Conservation (phyloP, 2,113 vertebrate genomes). For the Gadus macrocephalus region DNA sequence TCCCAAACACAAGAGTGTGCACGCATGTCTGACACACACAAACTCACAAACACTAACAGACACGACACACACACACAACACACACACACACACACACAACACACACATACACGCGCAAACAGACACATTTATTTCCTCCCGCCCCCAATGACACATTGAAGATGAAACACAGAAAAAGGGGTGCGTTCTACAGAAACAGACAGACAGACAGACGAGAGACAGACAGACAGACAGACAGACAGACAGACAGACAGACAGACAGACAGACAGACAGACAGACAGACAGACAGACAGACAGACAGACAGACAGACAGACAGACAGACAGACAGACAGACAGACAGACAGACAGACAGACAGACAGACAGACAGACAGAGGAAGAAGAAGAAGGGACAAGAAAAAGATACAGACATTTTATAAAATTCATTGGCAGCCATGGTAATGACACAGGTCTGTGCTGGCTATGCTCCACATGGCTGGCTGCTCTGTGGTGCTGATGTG, state of each 20-base stretch:
- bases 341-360: conserved; percentile 10
- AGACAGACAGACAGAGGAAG: conserved; percentile 29
- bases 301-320: conserved; percentile 29
- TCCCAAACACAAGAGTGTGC: neutral
- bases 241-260: conserved; percentile 29
- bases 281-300: conserved; percentile 29
- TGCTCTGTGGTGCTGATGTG: no score
- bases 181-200: neutral
- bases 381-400: no score
- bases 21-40: neutral
- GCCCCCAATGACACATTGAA: no score
- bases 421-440: no score
- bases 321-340: conserved; percentile 29
- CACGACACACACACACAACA: no score
- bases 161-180: conserved; percentile 18
- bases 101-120: no score
- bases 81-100: no score
- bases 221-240: conserved; percentile 29
- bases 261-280: conserved; percentile 29
- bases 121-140: no score
- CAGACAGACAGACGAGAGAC: conserved; percentile 30
- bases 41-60: neutral
- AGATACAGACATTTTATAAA: no score
- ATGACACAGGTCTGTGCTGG: no score
- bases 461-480: no score